Evolutionary conservation across 1,140 invertebrate species (phyloP), one percentile per base, ranked within the genome.

Genomic region (Globodera ellingtonae): DNA sequence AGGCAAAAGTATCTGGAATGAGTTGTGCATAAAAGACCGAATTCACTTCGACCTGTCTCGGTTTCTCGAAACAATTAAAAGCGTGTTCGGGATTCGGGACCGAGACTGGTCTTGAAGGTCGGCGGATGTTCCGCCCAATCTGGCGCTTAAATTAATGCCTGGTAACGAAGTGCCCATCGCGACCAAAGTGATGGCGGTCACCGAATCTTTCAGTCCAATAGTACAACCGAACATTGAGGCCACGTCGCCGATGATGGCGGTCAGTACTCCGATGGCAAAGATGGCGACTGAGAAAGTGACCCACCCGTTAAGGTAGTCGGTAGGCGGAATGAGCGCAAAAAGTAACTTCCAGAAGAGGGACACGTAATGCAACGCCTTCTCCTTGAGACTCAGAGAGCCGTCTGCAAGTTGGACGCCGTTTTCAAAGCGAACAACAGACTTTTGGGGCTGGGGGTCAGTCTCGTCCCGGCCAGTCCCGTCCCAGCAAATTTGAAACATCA

Each of bases 261-360:
- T 99, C 78, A 98, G 93, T 6, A 97, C 83, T 13, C 96, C 97
- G 89, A 98, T 98, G 84, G 93, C 93, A n/a, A 94, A 87, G 88
- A 99, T 98, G 52, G 95, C 95, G 15, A 94, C 92, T 65, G 94
- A 92, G 90, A 99, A 99, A 90, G 95, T 97, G 0, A 95, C 90
- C 92, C 97, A 98, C 47, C 86, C 86, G 76, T 86, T 89, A 18
- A 78, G 67, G 75, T 88, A 89, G 78, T 88, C 95, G 90, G 97
- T 98, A n/a, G 97, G 97, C 83, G 97, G 97, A 79, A 98, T 94
- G 90, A 96, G 95, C 69, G 97, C 97, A 90, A 98, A 98, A 24
- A 98, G 90, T 72, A 99, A 90, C 91, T 99, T 99, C 97, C 97
- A 99, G 89, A 98, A 96, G 65, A 99, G 91, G 7, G 96, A 97